Conservation (phyloP, 2,888 invertebrate genomes). For the Amiota communis region DNA sequence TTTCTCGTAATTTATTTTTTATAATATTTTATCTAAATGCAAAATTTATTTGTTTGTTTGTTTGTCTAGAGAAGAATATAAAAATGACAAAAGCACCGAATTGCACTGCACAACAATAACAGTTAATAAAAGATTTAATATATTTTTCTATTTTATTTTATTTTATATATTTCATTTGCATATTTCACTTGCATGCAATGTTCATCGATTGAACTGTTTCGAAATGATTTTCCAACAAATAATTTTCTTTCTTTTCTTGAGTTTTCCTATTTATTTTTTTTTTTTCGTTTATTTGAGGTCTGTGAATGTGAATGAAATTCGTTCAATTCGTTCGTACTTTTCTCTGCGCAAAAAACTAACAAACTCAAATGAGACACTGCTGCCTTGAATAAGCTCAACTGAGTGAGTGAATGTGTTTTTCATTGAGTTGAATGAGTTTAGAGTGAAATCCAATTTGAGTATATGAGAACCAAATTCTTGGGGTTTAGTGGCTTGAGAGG, state of each 20-base stretch:
- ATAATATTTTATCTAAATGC: slow-evolving; percentile 13
- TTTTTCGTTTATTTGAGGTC: slow-evolving; percentile 40
- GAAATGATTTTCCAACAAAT: slow-evolving; percentile 31
- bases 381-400: too few species aligned
- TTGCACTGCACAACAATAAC: slow-evolving; percentile 25
- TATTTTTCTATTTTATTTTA: slow-evolving; percentile 39
- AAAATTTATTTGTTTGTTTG: slow-evolving; percentile 40
- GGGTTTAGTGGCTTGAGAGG: too few species aligned
- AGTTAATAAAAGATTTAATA: slow-evolving; percentile 25
- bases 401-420: too few species aligned
- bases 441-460: too few species aligned
- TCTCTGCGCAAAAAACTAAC: slow-evolving; percentile 59
- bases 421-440: too few species aligned
- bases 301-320: too few species aligned
- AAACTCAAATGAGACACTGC: slow-evolving; percentile 46
- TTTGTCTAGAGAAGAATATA: slow-evolving; percentile 33
- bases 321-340: slow-evolving; percentile 32
- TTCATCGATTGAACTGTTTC: slow-evolving; percentile 14
- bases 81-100: background rate
- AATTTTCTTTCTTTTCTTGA: slow-evolving; percentile 15
- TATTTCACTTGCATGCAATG: too few species aligned
- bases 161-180: slow-evolving; percentile 36
- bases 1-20: background rate
- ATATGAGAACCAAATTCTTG: too few species aligned
- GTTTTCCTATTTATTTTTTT: slow-evolving; percentile 30